Evolutionary conservation across 2,888 invertebrate genomes (phyloP), one percentile per base, ranked within the genome.

Genomic region (Amphipyra tragopoginis): DNA sequence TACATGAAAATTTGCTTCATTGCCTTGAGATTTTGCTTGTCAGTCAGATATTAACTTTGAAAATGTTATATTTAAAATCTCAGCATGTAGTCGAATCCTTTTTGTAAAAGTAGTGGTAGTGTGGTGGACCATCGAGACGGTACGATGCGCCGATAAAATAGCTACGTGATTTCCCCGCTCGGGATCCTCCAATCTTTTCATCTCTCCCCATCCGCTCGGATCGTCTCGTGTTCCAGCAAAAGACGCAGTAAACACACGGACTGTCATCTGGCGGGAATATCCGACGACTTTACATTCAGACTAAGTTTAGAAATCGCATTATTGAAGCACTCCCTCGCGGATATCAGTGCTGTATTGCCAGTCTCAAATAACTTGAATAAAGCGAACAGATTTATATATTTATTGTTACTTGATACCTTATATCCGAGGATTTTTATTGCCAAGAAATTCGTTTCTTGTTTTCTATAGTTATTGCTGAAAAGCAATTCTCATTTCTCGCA

Each of bases 81-180:
- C 62, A 67, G 59, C 55, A 36, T 47, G 55, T 63, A 73, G 65
- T 62, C 52, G 55, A 78, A 78, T 78, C 63, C 59, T 71, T 79
- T 79, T 79, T 47, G 69, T 65, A 63, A 77, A 75, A 74, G 69
- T 34, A 59, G 61, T 60, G 51, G 54, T 45, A 64, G 67, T 63
- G 77, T 67, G 77, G 75, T 64, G 77, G 80, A 82, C 84, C 83
- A 86, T 87, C 82, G 82, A 85, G 87, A 82, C 84, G 81, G 79
- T 79, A 74, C 81, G 79, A 84, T 83, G 85, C 79, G 74, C 71
- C 89, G 84, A 93, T 93, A 93, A 93, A 93, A 90, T 85, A 86
- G 88, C 86, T 86, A 92, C 93, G 92, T 93, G 93, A 90, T 93
- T 87, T 88, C 84, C 85, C 83, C 81, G 83, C 85, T 80, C 85